Evolutionary conservation across 2,888 invertebrate species (phyloP).

Genomic region (Eupithecia insigniata): DNA sequence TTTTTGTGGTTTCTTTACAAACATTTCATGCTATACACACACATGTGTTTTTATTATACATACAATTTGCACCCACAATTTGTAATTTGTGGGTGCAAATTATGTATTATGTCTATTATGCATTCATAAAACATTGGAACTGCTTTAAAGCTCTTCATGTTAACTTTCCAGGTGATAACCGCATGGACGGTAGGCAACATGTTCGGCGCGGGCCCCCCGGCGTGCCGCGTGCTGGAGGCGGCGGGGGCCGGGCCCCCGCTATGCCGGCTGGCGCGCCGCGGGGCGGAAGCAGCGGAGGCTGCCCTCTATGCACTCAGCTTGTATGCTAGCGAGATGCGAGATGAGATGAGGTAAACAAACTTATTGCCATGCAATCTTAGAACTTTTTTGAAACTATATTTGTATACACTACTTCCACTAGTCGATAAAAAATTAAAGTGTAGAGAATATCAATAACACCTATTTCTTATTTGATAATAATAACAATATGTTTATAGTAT

Average conservation of each 20-base stretch:
- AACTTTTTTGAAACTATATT: neutral
- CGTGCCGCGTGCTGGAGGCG: neutral
- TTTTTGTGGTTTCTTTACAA: neutral
- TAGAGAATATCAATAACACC: too few relatives aligned
- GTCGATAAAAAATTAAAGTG: too few relatives aligned
- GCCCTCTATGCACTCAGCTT: constrained; percentile 51
- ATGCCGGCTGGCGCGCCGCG: constrained; percentile 31
- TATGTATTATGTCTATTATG: neutral
- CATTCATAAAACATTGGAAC: neutral
- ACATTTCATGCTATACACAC: neutral
- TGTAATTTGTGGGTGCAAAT: too few relatives aligned
- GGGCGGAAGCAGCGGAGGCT: constrained; percentile 53
- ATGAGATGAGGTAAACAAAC: constrained; percentile 60
- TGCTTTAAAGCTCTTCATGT: neutral
- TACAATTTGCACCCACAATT: neutral
- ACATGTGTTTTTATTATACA: too few relatives aligned
- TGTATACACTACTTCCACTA: too few relatives aligned
- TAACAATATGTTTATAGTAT: too few relatives aligned
- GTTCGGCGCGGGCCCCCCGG: constrained; percentile 54
- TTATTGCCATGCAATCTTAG: too few relatives aligned
- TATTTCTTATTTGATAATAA: too few relatives aligned
- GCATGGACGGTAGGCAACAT: constrained; percentile 76
- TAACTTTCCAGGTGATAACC: constrained; percentile 60
- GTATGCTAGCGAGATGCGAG: constrained; percentile 51
- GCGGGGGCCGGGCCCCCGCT: constrained; percentile 66